Percentiles rank a stretch among this genome's conserved stretches.
Conservation (phyloP, 1,140 invertebrate species). For the Drosophila nigrodunni region DNA sequence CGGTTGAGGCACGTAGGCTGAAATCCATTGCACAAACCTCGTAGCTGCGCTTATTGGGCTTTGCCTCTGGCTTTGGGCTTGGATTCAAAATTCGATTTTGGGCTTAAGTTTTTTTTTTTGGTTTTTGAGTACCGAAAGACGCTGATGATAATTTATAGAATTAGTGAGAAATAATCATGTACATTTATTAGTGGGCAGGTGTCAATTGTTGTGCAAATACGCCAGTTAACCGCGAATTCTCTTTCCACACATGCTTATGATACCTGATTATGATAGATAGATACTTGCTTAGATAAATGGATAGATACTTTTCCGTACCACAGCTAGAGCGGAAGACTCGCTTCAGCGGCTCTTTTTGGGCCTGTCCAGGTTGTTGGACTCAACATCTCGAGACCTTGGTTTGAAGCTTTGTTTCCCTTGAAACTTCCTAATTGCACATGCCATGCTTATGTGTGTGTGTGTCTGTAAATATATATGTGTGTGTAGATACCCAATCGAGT, state of each 20-base stretch:
- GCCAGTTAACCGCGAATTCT: conserved; percentile 60
- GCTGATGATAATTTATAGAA: conserved; percentile 75
- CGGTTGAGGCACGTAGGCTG: conserved; percentile 16
- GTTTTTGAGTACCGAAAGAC: conserved; percentile 30
- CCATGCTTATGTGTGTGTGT: neutral
- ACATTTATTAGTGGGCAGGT: conserved; percentile 74
- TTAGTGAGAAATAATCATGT: conserved; percentile 81
- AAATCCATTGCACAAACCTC: conserved; percentile 28
- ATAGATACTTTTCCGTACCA: conserved; percentile 21
- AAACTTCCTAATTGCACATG: conserved; percentile 67
- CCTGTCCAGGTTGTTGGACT: conserved; percentile 52
- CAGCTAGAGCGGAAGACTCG: conserved; percentile 33
- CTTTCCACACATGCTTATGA: conserved; percentile 13
- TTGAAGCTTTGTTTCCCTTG: conserved; percentile 51
- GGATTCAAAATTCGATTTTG: neutral
- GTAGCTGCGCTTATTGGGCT: neutral
- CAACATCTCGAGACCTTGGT: neutral
- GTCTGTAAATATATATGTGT: neutral
- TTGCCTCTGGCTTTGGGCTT: neutral
- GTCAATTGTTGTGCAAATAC: conserved; percentile 64
- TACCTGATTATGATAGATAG: conserved; percentile 27
- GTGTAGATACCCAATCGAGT: conserved; percentile 17
- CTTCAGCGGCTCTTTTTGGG: conserved; percentile 10
- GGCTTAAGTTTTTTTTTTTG: neutral
- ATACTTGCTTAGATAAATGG: conserved; percentile 4